Evolutionary conservation across 2,888 invertebrate species (phyloP), one percentile per base, ranked within the genome.

Genomic region (Lepidocyrtinus sp.): DNA sequence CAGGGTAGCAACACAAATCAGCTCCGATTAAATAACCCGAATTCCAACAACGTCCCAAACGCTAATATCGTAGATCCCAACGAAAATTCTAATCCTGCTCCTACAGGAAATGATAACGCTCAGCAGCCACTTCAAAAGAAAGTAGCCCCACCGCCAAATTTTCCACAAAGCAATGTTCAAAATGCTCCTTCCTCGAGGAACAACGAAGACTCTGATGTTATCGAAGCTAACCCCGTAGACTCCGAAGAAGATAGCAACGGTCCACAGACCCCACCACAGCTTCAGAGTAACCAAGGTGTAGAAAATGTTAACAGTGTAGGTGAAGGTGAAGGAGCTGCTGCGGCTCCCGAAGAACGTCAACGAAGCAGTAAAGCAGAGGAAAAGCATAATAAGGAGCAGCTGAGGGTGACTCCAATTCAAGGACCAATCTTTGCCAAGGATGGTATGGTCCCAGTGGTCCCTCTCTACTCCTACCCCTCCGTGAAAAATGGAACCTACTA

Each of bases 371-470:
- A 15, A 2, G 50, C 5, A 36, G 36, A 50, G 5, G 72, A 25
- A 26, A 63, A 45, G 59, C 46, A 50, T 45, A n/a, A n/a, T n/a
- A 46, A 80, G 27, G 62, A 71, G 17, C 55, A 70, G 17, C 92
- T 92, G 82, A 92, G 93, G 17, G 94, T 95, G 69, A 95, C 95
- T 22, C 95, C 95, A 25, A 94, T 95, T 79, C 95, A 95, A 89
- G 96, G 96, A 45, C 96, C 96, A n/a, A 95, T 96, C 88, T 93
- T 92, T 87, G 89, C 95, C 85, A 93, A 94, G 89, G 96, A 96
- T 89, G 95, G 95, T 24, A 92, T 93, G 62, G 95, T 95, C 69
- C 96, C 96, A 64, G 96, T 96, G 3, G 95, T 96, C 83, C 96
- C 96, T 22, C 90, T 96, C 62, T 95, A 95, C 86, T 94, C 95